phyloP scores from a whole-genome alignment of 2,113 vertebrate genomes.

The Xiphorhynchus elegans region DNA sequence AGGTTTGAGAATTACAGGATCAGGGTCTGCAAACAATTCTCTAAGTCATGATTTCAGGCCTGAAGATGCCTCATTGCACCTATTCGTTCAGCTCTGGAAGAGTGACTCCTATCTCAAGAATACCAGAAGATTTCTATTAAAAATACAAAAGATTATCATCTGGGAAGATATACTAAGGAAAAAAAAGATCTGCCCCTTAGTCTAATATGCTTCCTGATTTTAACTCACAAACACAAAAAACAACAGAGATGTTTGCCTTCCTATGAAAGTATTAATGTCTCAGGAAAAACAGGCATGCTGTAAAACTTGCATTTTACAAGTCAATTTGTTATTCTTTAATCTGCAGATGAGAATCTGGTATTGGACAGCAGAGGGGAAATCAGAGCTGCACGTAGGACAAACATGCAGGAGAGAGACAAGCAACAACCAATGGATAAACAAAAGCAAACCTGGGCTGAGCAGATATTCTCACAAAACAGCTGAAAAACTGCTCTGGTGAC shows the following conservation, averaged over 20 bases:
- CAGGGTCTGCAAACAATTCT: background rate
- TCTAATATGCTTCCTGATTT: background rate
- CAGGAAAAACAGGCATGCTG: background rate
- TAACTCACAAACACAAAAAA: background rate
- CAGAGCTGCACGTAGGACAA: fast-evolving
- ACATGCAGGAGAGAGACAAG: background rate
- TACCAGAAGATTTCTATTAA: background rate
- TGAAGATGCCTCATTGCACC: background rate
- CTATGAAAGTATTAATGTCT: background rate
- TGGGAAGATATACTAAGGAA: background rate
- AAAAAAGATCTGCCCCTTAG: background rate
- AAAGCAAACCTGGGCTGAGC: background rate
- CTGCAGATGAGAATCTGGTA: background rate
- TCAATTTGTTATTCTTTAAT: background rate
- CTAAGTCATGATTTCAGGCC: background rate
- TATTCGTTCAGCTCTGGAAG: background rate
- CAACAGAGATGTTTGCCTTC: background rate
- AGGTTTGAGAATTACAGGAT: background rate
- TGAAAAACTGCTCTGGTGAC: background rate
- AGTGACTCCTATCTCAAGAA: background rate
- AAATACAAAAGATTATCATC: background rate
- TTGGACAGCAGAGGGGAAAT: background rate
- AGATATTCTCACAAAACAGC: background rate
- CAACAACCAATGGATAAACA: background rate
- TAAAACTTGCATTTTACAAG: background rate